phyloP scores from a whole-genome alignment of 2,888 invertebrate species.

The Callosobruchus maculatus region DNA sequence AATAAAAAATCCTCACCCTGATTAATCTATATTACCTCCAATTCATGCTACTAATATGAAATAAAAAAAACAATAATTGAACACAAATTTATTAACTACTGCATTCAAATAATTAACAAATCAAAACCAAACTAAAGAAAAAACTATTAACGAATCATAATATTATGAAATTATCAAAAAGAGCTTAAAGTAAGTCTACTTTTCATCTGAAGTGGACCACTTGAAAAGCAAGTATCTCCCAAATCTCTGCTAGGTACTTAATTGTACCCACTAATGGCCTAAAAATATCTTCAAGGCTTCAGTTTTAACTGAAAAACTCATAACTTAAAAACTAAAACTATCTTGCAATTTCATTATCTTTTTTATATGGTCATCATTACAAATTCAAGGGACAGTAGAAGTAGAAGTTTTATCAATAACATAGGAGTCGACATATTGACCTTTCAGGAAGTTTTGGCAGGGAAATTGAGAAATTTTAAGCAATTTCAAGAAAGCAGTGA shows the following conservation, averaged over 20 bases:
- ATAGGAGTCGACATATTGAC: no score
- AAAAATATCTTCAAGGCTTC: no score
- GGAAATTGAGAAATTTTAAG: no score
- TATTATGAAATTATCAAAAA: background rate
- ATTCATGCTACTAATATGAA: background rate
- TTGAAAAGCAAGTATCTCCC: background rate
- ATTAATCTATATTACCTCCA: background rate
- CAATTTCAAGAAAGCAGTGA: no score
- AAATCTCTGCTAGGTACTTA: background rate
- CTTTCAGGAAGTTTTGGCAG: no score
- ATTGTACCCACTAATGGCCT: no score
- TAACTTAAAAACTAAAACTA: no score
- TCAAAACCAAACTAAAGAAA: background rate
- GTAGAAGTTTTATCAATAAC: no score
- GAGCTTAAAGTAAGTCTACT: background rate
- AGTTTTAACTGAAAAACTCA: no score
- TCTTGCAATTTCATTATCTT: no score
- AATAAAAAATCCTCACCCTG: background rate
- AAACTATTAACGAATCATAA: background rate
- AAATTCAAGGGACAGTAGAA: no score
- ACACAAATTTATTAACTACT: background rate
- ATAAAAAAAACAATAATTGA: background rate
- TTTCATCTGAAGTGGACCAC: background rate
- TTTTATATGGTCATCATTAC: no score
- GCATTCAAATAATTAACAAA: background rate